Conservation (phyloP, 2,113 vertebrate genomes). For the Neogobius melanostomus region DNA sequence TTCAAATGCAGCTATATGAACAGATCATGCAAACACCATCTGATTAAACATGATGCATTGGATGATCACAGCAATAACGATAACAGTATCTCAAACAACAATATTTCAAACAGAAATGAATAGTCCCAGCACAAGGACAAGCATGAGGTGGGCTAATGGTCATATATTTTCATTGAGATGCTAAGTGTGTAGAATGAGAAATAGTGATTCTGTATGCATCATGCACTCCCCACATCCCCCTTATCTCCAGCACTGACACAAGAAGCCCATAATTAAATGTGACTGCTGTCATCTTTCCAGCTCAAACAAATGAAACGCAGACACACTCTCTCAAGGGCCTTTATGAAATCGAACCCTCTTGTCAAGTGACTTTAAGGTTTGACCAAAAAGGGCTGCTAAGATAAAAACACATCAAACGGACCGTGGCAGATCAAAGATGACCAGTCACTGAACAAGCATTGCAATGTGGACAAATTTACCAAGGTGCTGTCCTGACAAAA, state of each 20-base stretch:
- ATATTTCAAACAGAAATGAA: slow-evolving; percentile 17
- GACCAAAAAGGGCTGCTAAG: slow-evolving; percentile 29
- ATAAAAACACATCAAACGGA: slow-evolving; percentile 36
- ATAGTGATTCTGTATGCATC: slow-evolving; percentile 46
- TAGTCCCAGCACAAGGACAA: background rate
- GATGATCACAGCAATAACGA: slow-evolving; percentile 15
- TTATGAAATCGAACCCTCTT: slow-evolving; percentile 57
- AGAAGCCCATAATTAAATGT: slow-evolving; percentile 64
- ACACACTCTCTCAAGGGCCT: slow-evolving; percentile 42
- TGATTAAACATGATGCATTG: slow-evolving; percentile 17
- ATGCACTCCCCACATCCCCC: slow-evolving; percentile 31
- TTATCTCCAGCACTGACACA: slow-evolving; percentile 51
- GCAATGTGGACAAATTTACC: slow-evolving; percentile 45
- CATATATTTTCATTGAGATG: slow-evolving; percentile 17
- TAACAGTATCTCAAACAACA: slow-evolving; percentile 11
- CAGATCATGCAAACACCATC: slow-evolving; percentile 45
- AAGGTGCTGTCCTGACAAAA: slow-evolving; percentile 49
- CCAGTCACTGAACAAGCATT: slow-evolving; percentile 24
- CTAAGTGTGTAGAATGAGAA: slow-evolving; percentile 16
- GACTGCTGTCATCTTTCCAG: slow-evolving; percentile 66
- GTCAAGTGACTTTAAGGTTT: slow-evolving; percentile 57
- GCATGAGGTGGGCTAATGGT: slow-evolving; percentile 1
- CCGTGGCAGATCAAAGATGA: slow-evolving; percentile 55
- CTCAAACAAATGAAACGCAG: slow-evolving; percentile 61
- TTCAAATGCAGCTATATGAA: slow-evolving; percentile 49